Percentiles rank a stretch among this genome's conserved stretches.
Conservation (phyloP, 2,888 invertebrate species). For the Psylliodes chrysocephalus region DNA sequence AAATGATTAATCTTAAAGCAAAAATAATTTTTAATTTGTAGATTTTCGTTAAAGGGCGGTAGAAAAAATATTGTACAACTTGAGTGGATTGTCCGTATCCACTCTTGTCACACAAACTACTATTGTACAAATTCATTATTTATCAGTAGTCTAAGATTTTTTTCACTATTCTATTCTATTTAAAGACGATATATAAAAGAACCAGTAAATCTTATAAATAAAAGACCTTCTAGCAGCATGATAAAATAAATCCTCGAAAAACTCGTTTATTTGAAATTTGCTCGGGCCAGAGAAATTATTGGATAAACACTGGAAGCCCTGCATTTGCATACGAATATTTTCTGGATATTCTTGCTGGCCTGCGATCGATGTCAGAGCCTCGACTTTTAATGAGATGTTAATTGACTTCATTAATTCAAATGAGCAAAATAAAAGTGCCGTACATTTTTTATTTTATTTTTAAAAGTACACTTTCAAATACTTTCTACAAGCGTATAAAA, state of each 20-base stretch:
- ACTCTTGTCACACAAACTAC: no score
- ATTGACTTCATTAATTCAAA: slow-evolving; percentile 23
- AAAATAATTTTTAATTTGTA: no score
- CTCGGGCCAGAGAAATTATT: slow-evolving; percentile 21
- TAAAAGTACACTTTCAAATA: no score
- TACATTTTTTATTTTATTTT: slow-evolving; percentile 1
- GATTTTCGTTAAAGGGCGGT: no score
- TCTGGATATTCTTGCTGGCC: not conserved
- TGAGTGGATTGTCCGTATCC: no score
- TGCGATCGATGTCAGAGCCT: not conserved
- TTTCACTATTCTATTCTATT: no score
- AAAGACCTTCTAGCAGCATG: not conserved
- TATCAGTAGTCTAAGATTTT: no score
- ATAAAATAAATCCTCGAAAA: slow-evolving; percentile 1
- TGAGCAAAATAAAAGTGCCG: not conserved
- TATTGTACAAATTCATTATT: no score
- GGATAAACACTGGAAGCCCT: slow-evolving; percentile 24
- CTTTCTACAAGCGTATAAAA: no score
- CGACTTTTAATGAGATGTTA: slow-evolving; percentile 22
- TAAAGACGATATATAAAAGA: no score
- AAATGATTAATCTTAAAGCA: no score
- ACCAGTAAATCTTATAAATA: not conserved
- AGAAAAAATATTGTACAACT: no score
- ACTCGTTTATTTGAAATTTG: slow-evolving; percentile 28
- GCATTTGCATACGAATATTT: slow-evolving; percentile 25